These are phyloP conservation scores for Tyrannus savana DNA, from an alignment of 2,113 vertebrate species.

Conservation along the genomic window DNA sequence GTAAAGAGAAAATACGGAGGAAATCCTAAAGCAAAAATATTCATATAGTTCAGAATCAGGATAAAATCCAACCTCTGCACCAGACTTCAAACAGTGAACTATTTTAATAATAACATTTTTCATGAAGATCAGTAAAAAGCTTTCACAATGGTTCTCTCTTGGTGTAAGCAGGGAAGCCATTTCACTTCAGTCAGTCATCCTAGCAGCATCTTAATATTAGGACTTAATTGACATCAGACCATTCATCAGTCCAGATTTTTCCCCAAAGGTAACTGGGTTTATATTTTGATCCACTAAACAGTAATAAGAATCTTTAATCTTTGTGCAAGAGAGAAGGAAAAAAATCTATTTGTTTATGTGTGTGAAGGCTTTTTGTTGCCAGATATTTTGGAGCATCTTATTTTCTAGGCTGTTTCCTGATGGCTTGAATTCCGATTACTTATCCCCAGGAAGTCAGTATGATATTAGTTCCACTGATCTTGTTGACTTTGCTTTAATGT, in stretches of 20 bases:
- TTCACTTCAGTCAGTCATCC: not conserved
- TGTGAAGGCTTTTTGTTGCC: not conserved
- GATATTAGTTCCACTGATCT: slow-evolving; percentile 39
- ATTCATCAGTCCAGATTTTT: not conserved
- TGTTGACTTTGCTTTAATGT: slow-evolving; percentile 61
- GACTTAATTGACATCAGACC: not conserved
- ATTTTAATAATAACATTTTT: slow-evolving; percentile 11
- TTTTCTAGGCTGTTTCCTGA: slow-evolving; percentile 4
- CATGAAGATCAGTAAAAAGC: not conserved
- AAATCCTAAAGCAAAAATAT: slow-evolving; percentile 20
- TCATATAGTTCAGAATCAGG: not conserved
- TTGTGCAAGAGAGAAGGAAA: not conserved
- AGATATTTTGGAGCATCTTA: slow-evolving; percentile 21
- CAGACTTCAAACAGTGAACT: slow-evolving; percentile 1
- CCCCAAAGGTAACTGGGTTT: not conserved
- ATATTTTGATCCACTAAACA: not conserved
- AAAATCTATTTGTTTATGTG: not conserved
- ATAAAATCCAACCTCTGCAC: not conserved
- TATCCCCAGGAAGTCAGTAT: slow-evolving; percentile 26
- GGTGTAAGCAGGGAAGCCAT: not conserved
- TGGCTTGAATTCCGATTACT: slow-evolving; percentile 41
- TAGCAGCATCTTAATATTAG: not conserved
- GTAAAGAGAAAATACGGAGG: slow-evolving; percentile 5
- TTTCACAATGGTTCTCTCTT: not conserved
- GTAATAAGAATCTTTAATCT: not conserved